A percentile compares a stretch with the other conserved stretches of the same genome.
phyloP scores from a whole-genome alignment of 2,113 vertebrate species.

The Raphicerus campestris region DNA sequence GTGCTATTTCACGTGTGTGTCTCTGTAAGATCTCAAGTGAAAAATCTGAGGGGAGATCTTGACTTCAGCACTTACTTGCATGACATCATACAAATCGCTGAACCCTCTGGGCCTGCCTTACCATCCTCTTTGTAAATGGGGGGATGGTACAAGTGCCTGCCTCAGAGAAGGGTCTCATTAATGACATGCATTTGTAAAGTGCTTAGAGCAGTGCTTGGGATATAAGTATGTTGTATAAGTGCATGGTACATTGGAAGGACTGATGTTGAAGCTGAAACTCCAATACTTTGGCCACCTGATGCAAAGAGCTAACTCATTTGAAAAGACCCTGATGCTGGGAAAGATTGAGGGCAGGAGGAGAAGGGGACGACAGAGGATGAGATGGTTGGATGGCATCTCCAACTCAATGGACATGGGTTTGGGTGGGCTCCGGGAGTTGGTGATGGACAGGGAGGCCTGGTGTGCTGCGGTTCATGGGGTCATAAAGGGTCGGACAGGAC shows the following conservation, averaged over 20 bases:
- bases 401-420: neutral
- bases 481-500: accelerated
- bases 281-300: neutral
- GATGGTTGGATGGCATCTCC: neutral
- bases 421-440: neutral
- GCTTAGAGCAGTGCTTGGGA: neutral
- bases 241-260: neutral
- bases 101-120: neutral
- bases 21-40: neutral
- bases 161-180: neutral
- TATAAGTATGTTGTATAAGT: neutral
- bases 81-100: neutral
- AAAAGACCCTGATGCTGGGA: neutral
- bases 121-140: neutral
- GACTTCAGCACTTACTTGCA: neutral
- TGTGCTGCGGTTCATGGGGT: neutral
- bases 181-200: neutral
- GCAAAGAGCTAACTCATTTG: neutral
- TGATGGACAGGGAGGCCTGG: neutral
- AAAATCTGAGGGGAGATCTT: neutral
- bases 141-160: neutral
- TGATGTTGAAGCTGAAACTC: neutral
- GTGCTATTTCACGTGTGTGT: neutral
- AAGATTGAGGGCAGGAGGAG: neutral
- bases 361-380: neutral